Base-by-base conservation (phyloP, 2,888 invertebrate genomes). In the Hymenopus coronatus region DNA sequence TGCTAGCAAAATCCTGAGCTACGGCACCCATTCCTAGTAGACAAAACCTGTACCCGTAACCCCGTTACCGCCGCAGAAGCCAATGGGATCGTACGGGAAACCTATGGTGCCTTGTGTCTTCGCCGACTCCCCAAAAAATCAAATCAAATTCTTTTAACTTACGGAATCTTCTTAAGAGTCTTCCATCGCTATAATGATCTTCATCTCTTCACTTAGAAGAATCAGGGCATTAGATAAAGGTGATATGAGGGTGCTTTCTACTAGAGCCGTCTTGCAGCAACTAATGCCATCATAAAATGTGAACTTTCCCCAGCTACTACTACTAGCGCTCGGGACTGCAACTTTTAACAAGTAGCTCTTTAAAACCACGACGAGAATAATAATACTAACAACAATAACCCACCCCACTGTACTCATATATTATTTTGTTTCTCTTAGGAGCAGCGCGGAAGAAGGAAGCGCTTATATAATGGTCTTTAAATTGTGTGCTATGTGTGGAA, bases 241-340 rank as follows among this genome's bases (percentile, higher is more conserved):
- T 54, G 87, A 87, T 87, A 87, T 82, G 30, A 82, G 27, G 33
- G 27, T 40, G 33, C 87, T 87, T 87, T 87, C 82, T 87, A 87
- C 87, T n/a, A 82, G 82, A 82, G 87, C 12, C 87, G 82, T 87
- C 87, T 87, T 87, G 87, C 27, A 87, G 82, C 82, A 87, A 33
- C 82, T 87, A 87, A 87, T 87, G 87, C 87, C 87, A 40, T 82
- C 87, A 87, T 87, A 87, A 87, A 87, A 82, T 87, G 33, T 87
- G 87, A 87, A 82, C 82, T n/a, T 2, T 81, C 28, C 28, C 81
- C 54, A 20, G 25, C 70, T 70, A 70, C 54, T 82, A 15, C 82
- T 82, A 87, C 40, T 40, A 40, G 40, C 54, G 54, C 54, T 15
- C 25, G 54, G 54, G 54, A 70, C 54, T 70, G 82, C 82, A 87